phyloP scores from a whole-genome alignment of 1,140 invertebrate genomes.

The Antheraea mylitta region DNA sequence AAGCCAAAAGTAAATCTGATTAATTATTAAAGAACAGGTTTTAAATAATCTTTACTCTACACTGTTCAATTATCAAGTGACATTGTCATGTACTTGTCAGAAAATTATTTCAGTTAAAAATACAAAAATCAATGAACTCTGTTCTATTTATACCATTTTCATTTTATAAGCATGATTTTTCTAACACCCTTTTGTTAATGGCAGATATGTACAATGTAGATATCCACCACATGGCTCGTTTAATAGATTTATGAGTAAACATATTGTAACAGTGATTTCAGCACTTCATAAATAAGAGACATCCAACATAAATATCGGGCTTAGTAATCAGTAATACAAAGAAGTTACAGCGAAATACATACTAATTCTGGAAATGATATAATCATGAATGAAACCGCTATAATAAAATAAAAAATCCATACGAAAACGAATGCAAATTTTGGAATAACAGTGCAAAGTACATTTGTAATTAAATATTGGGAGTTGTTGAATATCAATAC shows the following conservation, averaged over 20 bases:
- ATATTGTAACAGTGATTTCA: background rate
- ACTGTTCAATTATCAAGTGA: background rate
- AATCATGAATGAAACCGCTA: too few species aligned
- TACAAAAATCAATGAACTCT: background rate
- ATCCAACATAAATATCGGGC: conserved; percentile 1
- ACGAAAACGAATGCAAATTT: too few species aligned
- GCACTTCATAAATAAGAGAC: background rate
- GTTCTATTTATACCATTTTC: background rate
- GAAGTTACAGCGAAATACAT: background rate
- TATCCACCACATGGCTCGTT: conserved; percentile 9
- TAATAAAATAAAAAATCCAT: too few species aligned
- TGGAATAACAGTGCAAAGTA: too few species aligned
- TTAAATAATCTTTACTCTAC: too few species aligned
- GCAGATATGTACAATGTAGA: conserved; percentile 7
- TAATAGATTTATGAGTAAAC: conserved; percentile 14
- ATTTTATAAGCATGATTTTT: background rate
- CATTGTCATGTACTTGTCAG: background rate
- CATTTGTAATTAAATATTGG: too few species aligned
- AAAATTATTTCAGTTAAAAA: background rate
- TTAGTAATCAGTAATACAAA: background rate
- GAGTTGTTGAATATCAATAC: too few species aligned
- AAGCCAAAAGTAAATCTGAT: too few species aligned
- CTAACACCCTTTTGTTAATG: background rate
- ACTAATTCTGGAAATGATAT: background rate
- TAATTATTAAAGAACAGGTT: too few species aligned